A percentile compares a stretch with the other conserved stretches of the same genome.
Evolutionary conservation across 2,888 invertebrate species (phyloP).

Genomic region (Drosophila hamatofila): DNA sequence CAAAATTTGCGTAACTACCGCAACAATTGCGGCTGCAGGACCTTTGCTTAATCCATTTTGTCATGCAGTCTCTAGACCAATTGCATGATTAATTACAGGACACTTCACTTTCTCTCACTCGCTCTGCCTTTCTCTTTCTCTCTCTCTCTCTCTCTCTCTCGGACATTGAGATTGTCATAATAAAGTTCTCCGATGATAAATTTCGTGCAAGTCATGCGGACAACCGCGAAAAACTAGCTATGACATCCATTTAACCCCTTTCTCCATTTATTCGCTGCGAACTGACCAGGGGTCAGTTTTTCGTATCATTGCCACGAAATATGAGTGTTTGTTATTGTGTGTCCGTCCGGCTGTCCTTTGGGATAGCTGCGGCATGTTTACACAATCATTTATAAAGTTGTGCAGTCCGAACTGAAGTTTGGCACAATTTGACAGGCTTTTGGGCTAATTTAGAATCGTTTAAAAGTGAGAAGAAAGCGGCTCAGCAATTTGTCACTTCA

Average conservation of each 20-base stretch:
- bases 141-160: neutral
- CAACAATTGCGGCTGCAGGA: slow-evolving; percentile 49
- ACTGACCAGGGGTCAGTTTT: slow-evolving; percentile 69
- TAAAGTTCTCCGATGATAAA: slow-evolving; percentile 45
- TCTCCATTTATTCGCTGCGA: slow-evolving; percentile 36
- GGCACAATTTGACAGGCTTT: slow-evolving; percentile 27
- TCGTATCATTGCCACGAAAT: slow-evolving; percentile 49
- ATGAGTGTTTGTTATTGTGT: slow-evolving; percentile 68
- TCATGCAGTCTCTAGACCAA: slow-evolving; percentile 65
- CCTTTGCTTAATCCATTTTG: slow-evolving; percentile 64
- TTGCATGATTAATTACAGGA: slow-evolving; percentile 70
- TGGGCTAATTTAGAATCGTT: slow-evolving; percentile 27
- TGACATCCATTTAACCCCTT: slow-evolving; percentile 64
- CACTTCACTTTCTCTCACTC: slow-evolving; percentile 23
- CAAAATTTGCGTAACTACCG: slow-evolving; percentile 37
- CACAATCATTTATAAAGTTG: slow-evolving; percentile 65
- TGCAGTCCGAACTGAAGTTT: slow-evolving; percentile 6
- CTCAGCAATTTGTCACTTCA: neutral
- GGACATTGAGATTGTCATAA: slow-evolving; percentile 46
- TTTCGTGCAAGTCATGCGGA: slow-evolving; percentile 59
- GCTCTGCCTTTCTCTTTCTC: neutral
- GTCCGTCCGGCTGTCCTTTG: slow-evolving; percentile 42
- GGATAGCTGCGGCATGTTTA: slow-evolving; percentile 66
- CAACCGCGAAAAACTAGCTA: slow-evolving; percentile 63
- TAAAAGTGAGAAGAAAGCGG: neutral